Conservation (phyloP, 1,140 invertebrate species). For the Phymorhynchus buccinoides region DNA sequence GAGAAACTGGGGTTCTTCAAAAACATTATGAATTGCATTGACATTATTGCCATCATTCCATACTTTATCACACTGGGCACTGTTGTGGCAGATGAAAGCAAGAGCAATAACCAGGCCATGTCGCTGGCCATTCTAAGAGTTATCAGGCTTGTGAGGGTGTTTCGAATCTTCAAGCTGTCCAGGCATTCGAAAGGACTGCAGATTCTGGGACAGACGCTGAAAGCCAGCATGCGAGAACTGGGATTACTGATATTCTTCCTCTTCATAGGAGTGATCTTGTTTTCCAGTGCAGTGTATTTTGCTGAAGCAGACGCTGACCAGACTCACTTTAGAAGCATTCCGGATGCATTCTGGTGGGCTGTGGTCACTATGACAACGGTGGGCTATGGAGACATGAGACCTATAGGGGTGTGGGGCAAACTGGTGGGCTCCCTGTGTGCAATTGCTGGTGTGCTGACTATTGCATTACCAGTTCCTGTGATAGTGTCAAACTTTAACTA, state of each 20-base stretch:
- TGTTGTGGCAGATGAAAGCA: slow-evolving; percentile 91
- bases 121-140: slow-evolving; percentile 74
- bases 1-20: slow-evolving; percentile 98
- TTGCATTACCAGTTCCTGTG: slow-evolving; percentile 93
- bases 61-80: slow-evolving; percentile 99
- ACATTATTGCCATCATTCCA: slow-evolving; percentile 98
- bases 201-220: slow-evolving; percentile 88
- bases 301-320: slow-evolving; percentile 96
- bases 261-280: slow-evolving; percentile 95
- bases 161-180: slow-evolving; percentile 75
- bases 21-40: slow-evolving; percentile 99
- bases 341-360: slow-evolving; percentile 77
- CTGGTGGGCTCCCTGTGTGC: slow-evolving; percentile 98
- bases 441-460: slow-evolving; percentile 92
- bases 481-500: slow-evolving; percentile 99
- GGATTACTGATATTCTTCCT: slow-evolving; percentile 99
- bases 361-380: slow-evolving; percentile 99
- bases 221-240: slow-evolving; percentile 99
- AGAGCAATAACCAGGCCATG: slow-evolving; percentile 74
- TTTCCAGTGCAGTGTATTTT: slow-evolving; percentile 98
- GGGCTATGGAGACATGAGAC: slow-evolving; percentile 97
- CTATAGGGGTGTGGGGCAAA: slow-evolving; percentile 98
- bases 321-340: slow-evolving; percentile 98
- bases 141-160: slow-evolving; percentile 74
- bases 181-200: slow-evolving; percentile 75